Conservation (phyloP, 2,888 invertebrate genomes). For the Drosophila rubida region DNA sequence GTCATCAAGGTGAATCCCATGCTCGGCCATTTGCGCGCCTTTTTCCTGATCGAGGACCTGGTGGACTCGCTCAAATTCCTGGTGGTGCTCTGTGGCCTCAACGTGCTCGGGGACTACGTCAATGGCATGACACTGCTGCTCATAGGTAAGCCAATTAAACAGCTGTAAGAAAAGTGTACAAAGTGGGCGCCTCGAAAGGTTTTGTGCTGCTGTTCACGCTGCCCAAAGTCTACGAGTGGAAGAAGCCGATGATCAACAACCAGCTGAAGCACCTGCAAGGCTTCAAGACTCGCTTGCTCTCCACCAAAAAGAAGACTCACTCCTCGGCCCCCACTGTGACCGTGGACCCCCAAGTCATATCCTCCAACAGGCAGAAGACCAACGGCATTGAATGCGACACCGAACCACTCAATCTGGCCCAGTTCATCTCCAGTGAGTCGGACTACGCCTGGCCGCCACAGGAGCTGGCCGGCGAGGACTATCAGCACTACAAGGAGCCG, state of each 20-base stretch:
- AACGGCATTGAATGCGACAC: conserved; percentile 4
- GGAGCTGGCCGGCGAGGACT: conserved; percentile 1
- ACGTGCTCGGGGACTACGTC: conserved; percentile 44
- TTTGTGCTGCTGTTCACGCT: conserved; percentile 51
- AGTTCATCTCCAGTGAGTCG: neutral
- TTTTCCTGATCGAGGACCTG: conserved; percentile 42
- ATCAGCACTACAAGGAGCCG: conserved; percentile 20
- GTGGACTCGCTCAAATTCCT: conserved; percentile 39
- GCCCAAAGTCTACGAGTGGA: conserved; percentile 55
- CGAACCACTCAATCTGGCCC: neutral
- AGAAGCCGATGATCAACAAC: conserved; percentile 27
- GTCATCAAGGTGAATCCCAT: conserved; percentile 29
- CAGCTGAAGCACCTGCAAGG: conserved; percentile 22
- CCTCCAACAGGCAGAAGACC: neutral
- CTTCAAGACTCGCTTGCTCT: conserved; percentile 13
- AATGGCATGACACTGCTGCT: conserved; percentile 32
- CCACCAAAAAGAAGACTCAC: conserved; percentile 2
- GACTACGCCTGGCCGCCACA: conserved; percentile 30
- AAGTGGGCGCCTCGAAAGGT: conserved; percentile 13
- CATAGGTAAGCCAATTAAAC: conserved; percentile 33
- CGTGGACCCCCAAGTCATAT: conserved; percentile 27
- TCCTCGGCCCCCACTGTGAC: conserved; percentile 18
- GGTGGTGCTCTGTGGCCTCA: conserved; percentile 28
- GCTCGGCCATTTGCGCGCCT: conserved; percentile 21
- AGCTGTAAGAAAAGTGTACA: no score